Evolutionary conservation across 1,140 invertebrate species (phyloP).

Genomic region (Archegozetes longisetosus): DNA sequence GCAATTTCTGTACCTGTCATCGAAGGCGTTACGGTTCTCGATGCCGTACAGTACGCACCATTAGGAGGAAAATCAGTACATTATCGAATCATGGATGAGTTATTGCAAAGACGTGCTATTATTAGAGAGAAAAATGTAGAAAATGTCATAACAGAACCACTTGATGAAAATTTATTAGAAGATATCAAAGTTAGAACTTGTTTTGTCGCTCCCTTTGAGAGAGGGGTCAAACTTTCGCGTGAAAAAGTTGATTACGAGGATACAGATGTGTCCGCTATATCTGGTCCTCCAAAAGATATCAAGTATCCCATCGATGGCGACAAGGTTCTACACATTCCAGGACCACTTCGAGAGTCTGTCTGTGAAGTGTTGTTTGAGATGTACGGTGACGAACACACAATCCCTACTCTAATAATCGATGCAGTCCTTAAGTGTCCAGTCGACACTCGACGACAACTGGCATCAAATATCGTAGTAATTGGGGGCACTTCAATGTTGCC

Average conservation of each 20-base stretch:
- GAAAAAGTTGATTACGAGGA: constrained; percentile 24
- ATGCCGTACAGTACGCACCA: constrained; percentile 57
- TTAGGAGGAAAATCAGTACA: constrained; percentile 50
- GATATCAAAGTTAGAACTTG: constrained; percentile 47
- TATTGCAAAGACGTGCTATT: constrained; percentile 8
- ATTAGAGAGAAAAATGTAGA: neutral
- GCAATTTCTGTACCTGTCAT: constrained; percentile 57
- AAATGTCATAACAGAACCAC: neutral
- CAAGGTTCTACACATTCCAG: constrained; percentile 43
- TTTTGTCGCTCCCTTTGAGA: constrained; percentile 58
- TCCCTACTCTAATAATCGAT: constrained; percentile 68
- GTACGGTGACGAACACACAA: constrained; percentile 61
- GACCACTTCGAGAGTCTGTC: constrained; percentile 52
- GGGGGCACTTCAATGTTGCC: constrained; percentile 65
- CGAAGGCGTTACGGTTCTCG: constrained; percentile 62
- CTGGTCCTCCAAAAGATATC: constrained; percentile 33
- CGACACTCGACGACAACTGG: constrained; percentile 50
- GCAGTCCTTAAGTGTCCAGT: constrained; percentile 58
- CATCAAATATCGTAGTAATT: constrained; percentile 63
- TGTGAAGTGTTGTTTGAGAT: constrained; percentile 68
- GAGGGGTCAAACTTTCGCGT: constrained; percentile 42
- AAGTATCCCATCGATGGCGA: constrained; percentile 51
- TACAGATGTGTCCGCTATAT: constrained; percentile 15
- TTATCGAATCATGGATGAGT: constrained; percentile 14
- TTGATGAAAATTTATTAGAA: constrained; percentile 31